Base-by-base conservation (phyloP, 37 sponge, comb jelly and placozoan genomes). In the Halichondria panicea region DNA sequence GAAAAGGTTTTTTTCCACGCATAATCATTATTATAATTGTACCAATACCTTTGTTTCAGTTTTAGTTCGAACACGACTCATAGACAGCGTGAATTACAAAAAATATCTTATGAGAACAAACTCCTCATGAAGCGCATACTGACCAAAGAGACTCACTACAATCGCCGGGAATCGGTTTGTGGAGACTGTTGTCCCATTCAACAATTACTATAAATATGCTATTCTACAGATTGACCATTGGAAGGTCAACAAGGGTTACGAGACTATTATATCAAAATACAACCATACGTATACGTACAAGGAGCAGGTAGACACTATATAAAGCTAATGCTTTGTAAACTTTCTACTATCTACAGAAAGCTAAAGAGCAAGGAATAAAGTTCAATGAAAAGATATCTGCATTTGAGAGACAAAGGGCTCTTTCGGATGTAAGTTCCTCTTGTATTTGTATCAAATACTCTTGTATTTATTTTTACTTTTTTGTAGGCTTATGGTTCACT, bases 71-170 rank as follows among this genome's bases (percentile, higher is more conserved):
- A 93, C 73, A 77, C 43, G 56, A 84, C 88, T 30, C 78, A 72
- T 44, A 76, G 97, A 37, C 91, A 92, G 71, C 39, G 81, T 55
- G 91, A 96, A 34, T 70, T 89, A 33, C 67, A 90, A 60, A 53
- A 85, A 70, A 78, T 96, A 3, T 81, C 91, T 6, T 84, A 87
- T 59, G 93, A 96, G 80, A 96, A 94, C 67, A 91, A 93, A 30
- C 91, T 87, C 41, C 86, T 97, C 37, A 63, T 90, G 55, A 93
- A 91, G 80, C 63, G 98, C 28, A 97, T 97, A 33, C 64, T 86
- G 52, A 19, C 71, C 52, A 88, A 82, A 59, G 90, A 93, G 62
- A 77, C 98, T 3, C 82, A 88, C 77, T 88, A 91, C 83, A 84
- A 88, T 45, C 89, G 77, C 68, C 24, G 58, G 58, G 72, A 91